Base-by-base conservation (phyloP, 2,797 vertebrate species). In the Florisuga fusca region DNA sequence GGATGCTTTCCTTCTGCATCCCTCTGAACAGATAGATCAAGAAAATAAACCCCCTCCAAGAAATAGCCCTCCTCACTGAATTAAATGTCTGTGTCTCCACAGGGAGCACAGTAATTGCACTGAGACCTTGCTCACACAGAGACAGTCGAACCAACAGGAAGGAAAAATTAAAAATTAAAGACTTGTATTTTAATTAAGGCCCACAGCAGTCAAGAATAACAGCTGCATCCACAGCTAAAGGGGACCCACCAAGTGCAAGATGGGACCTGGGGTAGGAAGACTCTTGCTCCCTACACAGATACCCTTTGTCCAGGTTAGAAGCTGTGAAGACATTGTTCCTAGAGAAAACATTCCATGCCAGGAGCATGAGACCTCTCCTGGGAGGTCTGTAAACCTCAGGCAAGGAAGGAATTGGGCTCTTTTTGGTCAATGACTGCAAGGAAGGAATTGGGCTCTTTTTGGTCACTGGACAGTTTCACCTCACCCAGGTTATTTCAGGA, bases 151-250 rank as follows among this genome's bases (percentile, higher is more conserved):
- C 86, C 92, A 96, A 94, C 91, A 94, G 95, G 83, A 95, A 95
- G 63, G 66, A 91, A 90, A 92, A 95, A 96, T 93, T 94, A 95
- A 97, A 97, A 96, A 96, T 96, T 96, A 74, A 96, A 96, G 73
- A 93, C 59, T n/a, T 79, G 67, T 66, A 84, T 94, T 97, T 96
- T 96, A 96, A 94, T 97, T 96, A 96, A 96, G 80, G 62, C 71
- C 38, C 29, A 48, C 0, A 72, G 77, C 93, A 93, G 73, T 26
- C 20, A 6, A 79, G 91, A 93, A 86, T 50, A 91, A 69, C 10
- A 87, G 84, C 91, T 66, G 84, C 63, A 73, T 41, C 76, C 67
- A 66, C 41, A 78, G 71, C 69, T 94, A 67, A 5, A 64, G 46
- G 23, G 68, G 67, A 62, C 66, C 87, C 38, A 5, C 9, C 12